A percentile compares a stretch with the other conserved stretches of the same genome.
These are phyloP conservation scores for Chlorops oryzae DNA, from an alignment of 1,140 invertebrate genomes.

Conservation along the genomic window DNA sequence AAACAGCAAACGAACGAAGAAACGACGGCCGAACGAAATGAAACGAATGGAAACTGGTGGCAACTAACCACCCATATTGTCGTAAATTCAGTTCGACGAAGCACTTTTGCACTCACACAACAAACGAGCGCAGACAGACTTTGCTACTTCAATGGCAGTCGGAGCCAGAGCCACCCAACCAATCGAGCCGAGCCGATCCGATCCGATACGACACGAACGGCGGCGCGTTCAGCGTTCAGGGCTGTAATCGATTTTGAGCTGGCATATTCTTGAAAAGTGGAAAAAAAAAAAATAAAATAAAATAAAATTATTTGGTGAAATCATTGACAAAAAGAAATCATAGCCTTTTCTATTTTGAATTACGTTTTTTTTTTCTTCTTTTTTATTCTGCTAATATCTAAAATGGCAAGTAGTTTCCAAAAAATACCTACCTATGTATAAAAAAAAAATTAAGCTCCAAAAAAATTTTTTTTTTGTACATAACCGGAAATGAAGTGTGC, in stretches of 20 bases:
- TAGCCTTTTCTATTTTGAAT: not conserved
- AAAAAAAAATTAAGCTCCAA: not conserved
- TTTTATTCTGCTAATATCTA: not conserved
- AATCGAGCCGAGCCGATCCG: too few species aligned
- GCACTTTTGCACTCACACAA: too few species aligned
- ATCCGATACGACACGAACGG: not conserved
- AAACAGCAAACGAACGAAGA: too few species aligned
- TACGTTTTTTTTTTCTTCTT: not conserved
- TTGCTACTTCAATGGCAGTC: too few species aligned
- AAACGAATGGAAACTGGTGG: too few species aligned
- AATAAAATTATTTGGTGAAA: not conserved
- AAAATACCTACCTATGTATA: not conserved
- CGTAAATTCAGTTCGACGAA: too few species aligned
- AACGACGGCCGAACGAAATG: too few species aligned
- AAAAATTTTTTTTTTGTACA: not conserved
- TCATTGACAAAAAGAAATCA: not conserved
- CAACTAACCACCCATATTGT: too few species aligned
- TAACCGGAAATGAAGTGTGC: too few species aligned
- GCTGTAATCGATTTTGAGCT: too few species aligned
- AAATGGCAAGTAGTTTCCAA: not conserved
- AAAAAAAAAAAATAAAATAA: slow-evolving; percentile 1
- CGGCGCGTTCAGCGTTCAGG: slow-evolving; percentile 5
- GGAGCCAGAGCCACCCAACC: too few species aligned
- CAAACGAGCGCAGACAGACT: too few species aligned
- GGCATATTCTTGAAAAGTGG: not conserved